Base-by-base conservation (phyloP, 2,888 invertebrate species). In the Clanis bilineata region DNA sequence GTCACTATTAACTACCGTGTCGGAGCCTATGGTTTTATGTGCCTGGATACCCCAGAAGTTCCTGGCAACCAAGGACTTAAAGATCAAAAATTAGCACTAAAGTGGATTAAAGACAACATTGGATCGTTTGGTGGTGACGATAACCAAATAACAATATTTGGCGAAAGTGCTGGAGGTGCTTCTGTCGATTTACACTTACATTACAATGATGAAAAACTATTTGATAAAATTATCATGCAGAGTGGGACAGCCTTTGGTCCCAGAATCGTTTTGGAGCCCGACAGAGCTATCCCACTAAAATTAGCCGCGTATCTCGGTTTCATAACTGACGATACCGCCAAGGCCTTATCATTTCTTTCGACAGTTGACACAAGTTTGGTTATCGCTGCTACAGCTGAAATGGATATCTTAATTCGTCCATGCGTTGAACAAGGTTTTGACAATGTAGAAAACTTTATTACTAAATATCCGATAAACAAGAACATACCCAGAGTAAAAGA, bases 41-140 rank as follows among this genome's bases (percentile, higher is more conserved):
- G 85, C 58, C 67, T 86, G 0, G 76, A 81, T 28, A 78, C 66
- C 0, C 71, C 78, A 0, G 71, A 76, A 15, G 66, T 85, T 10
- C 79, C 85, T 0, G 87, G 86, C 0, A 87, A 87, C 59, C 84
- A 85, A 63, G 87, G 85, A 0, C 59, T 88, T 0, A 87, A 85
- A 62, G 87, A 87, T 62, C 86, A 86, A 65, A 57, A 71, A 4
- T 59, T 72, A 43, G 87, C 85, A 2, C 64, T 87, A 10, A 72
- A 76, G 59, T 88, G 86, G 87, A 65, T 87, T 1, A 84, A 80
- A 54, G 64, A 77, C 0, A 82, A 87, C 23, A 86, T 87, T 44
- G 78, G 69, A 51, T 67, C 79, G 1, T 88, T 88, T 64, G 85
- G 86, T 6, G 88, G 87, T 10, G 80, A 87, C 59, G 61, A 62